Evolutionary conservation across 2,113 vertebrate species (phyloP).

Genomic region (Cyprinodon variegatus): DNA sequence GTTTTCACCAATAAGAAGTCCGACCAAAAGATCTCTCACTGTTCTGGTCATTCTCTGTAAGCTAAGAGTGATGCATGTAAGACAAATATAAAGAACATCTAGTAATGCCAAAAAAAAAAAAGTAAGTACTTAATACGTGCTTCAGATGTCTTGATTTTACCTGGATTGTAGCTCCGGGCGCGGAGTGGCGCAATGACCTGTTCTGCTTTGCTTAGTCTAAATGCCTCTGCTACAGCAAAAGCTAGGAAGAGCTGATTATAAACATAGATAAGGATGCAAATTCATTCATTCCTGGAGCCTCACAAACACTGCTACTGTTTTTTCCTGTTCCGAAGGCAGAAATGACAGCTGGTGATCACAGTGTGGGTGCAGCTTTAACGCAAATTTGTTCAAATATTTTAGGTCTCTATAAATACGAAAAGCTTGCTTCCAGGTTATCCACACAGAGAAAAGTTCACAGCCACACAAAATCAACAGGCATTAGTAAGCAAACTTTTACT

Average conservation of each 20-base stretch:
- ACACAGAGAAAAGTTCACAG: not conserved
- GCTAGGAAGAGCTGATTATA: constrained; percentile 10
- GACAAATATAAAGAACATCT: not conserved
- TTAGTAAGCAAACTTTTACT: not conserved
- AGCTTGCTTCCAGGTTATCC: not conserved
- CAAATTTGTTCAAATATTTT: not conserved
- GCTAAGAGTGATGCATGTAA: constrained; percentile 10
- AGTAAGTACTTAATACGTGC: not conserved
- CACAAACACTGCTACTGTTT: constrained; percentile 32
- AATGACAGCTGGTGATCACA: not conserved
- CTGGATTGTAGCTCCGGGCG: constrained; percentile 11
- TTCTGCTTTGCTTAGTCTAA: constrained; percentile 44
- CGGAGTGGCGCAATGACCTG: constrained; percentile 6
- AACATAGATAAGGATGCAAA: constrained; percentile 70
- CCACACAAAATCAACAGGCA: no score
- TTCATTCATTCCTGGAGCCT: constrained; percentile 20
- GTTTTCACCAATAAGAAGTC: constrained; percentile 39
- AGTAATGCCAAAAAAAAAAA: not conserved
- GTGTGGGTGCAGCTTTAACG: not conserved
- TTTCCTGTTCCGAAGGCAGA: not conserved
- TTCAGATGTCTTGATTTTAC: constrained; percentile 25
- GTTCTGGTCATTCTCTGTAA: constrained; percentile 29
- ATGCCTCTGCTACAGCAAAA: constrained; percentile 5
- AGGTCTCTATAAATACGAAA: not conserved
- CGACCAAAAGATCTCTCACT: constrained; percentile 21